Percentiles rank a stretch among this genome's conserved stretches.
These are phyloP conservation scores for Diachasma alloeum DNA, from an alignment of 1,140 invertebrate species.

Conservation along the genomic window DNA sequence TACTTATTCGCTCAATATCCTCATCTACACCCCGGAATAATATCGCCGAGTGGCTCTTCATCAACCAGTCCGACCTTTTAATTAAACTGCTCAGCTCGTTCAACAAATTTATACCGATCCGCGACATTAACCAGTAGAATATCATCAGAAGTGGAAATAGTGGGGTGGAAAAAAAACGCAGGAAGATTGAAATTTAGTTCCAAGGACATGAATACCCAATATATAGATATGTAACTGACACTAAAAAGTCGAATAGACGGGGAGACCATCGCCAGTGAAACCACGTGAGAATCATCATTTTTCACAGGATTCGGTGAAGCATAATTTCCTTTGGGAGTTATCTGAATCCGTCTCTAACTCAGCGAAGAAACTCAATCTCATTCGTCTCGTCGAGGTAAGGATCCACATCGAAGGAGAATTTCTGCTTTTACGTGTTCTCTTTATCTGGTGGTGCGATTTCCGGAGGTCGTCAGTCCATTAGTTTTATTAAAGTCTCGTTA, in stretches of 20 bases:
- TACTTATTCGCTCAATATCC: background rate
- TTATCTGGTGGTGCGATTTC: background rate
- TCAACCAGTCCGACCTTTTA: background rate
- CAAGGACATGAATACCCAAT: background rate
- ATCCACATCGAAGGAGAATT: background rate
- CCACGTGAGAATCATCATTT: background rate
- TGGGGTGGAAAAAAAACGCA: background rate
- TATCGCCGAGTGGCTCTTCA: background rate
- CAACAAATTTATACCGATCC: background rate
- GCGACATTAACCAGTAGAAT: background rate
- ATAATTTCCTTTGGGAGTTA: background rate
- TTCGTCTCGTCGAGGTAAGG: background rate
- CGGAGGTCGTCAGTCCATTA: background rate
- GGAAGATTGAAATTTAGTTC: background rate
- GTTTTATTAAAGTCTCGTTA: constrained; percentile 5
- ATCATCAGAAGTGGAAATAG: background rate
- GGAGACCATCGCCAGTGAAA: background rate
- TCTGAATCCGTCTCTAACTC: background rate
- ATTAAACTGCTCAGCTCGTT: background rate
- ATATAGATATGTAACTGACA: background rate
- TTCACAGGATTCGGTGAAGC: background rate
- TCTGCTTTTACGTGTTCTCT: background rate
- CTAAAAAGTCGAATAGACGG: background rate
- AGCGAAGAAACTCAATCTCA: background rate
- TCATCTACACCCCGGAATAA: background rate